Evolutionary conservation across 2,888 invertebrate species (phyloP).

Genomic region (Coronaproctus castanopsis): DNA sequence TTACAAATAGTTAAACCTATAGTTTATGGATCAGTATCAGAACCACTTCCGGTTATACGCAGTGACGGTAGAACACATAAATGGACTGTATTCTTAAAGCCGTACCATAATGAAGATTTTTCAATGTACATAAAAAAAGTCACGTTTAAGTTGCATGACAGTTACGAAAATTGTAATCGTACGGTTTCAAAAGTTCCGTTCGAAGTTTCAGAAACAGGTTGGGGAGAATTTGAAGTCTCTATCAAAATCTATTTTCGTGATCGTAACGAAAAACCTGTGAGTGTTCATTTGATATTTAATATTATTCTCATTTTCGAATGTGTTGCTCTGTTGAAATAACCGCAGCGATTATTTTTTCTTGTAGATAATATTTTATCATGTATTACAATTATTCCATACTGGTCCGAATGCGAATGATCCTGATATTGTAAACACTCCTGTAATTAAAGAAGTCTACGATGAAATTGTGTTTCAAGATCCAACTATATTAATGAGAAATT

Average conservation of each 20-base stretch:
- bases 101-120: conserved; percentile 84
- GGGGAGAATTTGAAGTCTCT: conserved; percentile 98
- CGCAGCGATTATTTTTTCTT: conserved; percentile 27
- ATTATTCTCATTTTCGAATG: too few species aligned
- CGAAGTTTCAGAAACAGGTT: conserved; percentile 93
- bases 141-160: conserved; percentile 93
- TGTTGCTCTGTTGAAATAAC: too few species aligned
- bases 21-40: conserved; percentile 86
- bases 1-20: conserved; percentile 79
- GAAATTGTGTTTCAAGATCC: conserved; percentile 88
- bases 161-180: conserved; percentile 82
- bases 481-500: conserved; percentile 48
- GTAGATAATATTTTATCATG: conserved; percentile 83
- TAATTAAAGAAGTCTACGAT: conserved; percentile 86
- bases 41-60: conserved; percentile 87
- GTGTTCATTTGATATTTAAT: too few species aligned
- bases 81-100: conserved; percentile 94
- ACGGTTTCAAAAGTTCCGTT: conserved; percentile 89
- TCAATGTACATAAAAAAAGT: conserved; percentile 85
- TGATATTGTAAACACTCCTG: conserved; percentile 22
- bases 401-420: conserved; percentile 27
- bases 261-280: conserved; percentile 79
- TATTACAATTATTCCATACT: conserved; percentile 82
- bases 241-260: conserved; percentile 96
- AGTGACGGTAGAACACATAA: conserved; percentile 97